These are phyloP conservation scores for Orestias chungarensis DNA, from an alignment of 2,797 vertebrate genomes.

Conservation along the genomic window DNA sequence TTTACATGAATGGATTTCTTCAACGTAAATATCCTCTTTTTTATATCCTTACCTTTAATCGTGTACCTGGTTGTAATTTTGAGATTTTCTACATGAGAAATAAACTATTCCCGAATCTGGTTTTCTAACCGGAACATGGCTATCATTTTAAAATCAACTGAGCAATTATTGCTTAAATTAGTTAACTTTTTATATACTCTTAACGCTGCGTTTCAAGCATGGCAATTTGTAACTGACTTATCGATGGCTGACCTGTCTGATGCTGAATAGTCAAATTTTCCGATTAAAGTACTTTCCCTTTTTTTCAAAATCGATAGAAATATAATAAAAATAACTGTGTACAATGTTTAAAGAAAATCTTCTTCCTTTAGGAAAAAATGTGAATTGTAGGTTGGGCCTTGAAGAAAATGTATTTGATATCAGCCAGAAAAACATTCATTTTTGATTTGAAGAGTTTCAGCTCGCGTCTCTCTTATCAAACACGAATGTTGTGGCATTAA, in stretches of 20 bases:
- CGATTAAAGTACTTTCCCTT: neutral
- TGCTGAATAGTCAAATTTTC: too few relatives aligned
- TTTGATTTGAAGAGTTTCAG: neutral
- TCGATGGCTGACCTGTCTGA: neutral
- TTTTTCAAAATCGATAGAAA: too few relatives aligned
- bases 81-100: too few relatives aligned
- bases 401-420: neutral
- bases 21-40: too few relatives aligned
- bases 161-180: neutral
- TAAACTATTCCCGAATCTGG: too few relatives aligned
- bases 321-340: too few relatives aligned
- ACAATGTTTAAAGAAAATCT: too few relatives aligned
- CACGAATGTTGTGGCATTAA: constrained; percentile 23
- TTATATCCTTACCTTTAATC: too few relatives aligned
- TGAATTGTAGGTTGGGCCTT: neutral
- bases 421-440: neutral
- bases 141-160: neutral
- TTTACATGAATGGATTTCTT: too few relatives aligned
- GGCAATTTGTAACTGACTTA: too few relatives aligned
- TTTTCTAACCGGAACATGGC: neutral
- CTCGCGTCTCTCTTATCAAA: neutral
- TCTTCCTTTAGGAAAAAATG: neutral
- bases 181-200: neutral
- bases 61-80: too few relatives aligned
- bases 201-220: neutral